Percentiles rank a stretch among this genome's conserved stretches.
Evolutionary conservation across 2,113 vertebrate species (phyloP).

Genomic region (Mohoua ochrocephala): DNA sequence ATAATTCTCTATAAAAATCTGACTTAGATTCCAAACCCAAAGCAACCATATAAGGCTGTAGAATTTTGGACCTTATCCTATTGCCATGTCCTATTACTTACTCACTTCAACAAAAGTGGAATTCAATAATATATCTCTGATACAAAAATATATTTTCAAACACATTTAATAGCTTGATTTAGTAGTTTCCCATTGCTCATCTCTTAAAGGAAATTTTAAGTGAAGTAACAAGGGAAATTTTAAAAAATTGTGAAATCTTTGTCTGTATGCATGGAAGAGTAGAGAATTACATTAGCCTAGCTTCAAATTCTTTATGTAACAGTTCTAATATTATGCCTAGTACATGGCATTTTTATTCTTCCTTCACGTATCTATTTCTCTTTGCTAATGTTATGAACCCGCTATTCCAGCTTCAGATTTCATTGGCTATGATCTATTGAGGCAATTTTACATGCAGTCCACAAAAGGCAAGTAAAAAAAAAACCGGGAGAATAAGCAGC

Average conservation of each 20-base stretch:
- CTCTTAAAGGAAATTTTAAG: background rate
- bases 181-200: background rate
- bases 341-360: background rate
- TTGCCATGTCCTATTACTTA: rapidly evolving
- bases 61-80: background rate
- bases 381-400: background rate
- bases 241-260: background rate
- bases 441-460: background rate
- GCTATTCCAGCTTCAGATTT: background rate
- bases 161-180: background rate
- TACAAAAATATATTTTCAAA: background rate
- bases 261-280: background rate
- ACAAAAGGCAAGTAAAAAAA: background rate
- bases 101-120: background rate
- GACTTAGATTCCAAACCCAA: background rate
- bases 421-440: background rate
- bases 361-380: background rate
- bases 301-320: background rate
- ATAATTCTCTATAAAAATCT: background rate
- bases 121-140: background rate
- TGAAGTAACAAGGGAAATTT: background rate
- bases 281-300: background rate
- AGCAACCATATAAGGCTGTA: background rate
- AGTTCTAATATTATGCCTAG: background rate
- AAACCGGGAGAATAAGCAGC: background rate